Base-by-base conservation (phyloP, 1,140 invertebrate species). In the Drosophila bocqueti region DNA sequence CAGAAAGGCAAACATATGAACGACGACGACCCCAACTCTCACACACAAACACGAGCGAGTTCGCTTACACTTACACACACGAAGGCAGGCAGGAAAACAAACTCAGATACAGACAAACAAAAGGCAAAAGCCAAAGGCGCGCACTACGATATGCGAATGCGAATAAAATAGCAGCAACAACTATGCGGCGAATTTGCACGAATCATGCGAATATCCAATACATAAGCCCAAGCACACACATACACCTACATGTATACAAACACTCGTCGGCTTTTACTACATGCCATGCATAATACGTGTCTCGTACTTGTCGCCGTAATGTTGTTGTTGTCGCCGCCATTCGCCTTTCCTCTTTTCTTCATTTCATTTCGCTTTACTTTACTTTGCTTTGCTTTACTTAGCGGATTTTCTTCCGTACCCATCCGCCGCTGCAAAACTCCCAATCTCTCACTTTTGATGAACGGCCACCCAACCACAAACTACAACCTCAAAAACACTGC, bases 131-230 rank as follows among this genome's bases (percentile, higher is more conserved):
- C 63, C 54, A 66, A 78, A 78, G 52, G 62, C 75, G 40, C 63
- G 61, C 74, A 65, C 60, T 59, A 79, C 84, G 84, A 90, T 89
- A 89, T 90, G 84, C 84, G 83, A 85, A 85, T 85, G 79, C 71
- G 86, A 87, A 87, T 87, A 87, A 90, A 79, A 90, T 85, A 91
- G 78, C 85, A 82, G 62, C 71, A 83, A 82, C 83, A 87, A 90
- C 81, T 89, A 90, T 89, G 85, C 84, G 84, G 85, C 85, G 84
- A 89, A 89, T 89, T 89, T 90, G 85, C 85, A 89, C 84, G 85
- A 89, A 89, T 90, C 85, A 89, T 89, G 84, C 84, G 84, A 89
- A 85, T 89, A 78, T 85, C 84, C 80, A 83, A 86, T 42, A 69
- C 55, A 79, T 36, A 68, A 47, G 60, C 64, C 49, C 26, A 59